Conservation (phyloP, 1,140 invertebrate species). For the Ganaspis sp. region DNA sequence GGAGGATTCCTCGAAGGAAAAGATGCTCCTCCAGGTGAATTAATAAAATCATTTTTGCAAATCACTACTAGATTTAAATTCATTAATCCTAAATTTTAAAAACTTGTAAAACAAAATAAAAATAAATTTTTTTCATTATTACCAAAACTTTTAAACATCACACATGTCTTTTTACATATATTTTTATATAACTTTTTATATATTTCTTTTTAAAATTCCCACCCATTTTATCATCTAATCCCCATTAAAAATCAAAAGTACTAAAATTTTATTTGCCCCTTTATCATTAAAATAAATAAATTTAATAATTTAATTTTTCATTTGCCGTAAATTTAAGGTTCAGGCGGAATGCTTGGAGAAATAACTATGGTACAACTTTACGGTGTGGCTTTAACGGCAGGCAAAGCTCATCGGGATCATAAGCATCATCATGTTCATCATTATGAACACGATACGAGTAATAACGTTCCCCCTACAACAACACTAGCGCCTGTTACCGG, state of each 20-base stretch:
- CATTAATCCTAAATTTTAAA: too few relatives aligned
- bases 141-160: too few relatives aligned
- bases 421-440: conserved; percentile 89
- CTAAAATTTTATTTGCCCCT: not conserved
- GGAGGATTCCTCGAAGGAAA: conserved; percentile 78
- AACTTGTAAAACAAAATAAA: too few relatives aligned
- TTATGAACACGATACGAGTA: conserved; percentile 81
- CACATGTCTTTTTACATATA: too few relatives aligned
- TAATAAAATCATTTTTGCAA: conserved; percentile 40
- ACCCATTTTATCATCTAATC: too few relatives aligned
- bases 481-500: conserved; percentile 76
- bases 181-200: too few relatives aligned
- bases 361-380: conserved; percentile 88
- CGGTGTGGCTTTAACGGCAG: conserved; percentile 85
- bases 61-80: too few relatives aligned
- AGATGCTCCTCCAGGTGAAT: conserved; percentile 77
- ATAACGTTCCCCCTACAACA: conserved; percentile 79
- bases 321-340: conserved; percentile 68
- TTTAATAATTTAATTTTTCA: not conserved
- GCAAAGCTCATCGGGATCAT: conserved; percentile 89
- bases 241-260: too few relatives aligned
- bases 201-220: too few relatives aligned
- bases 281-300: not conserved
- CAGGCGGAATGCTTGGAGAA: conserved; percentile 84
- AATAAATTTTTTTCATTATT: too few relatives aligned